Evolutionary conservation across 1,140 invertebrate genomes (phyloP).

Genomic region (Eriosoma lanigerum): DNA sequence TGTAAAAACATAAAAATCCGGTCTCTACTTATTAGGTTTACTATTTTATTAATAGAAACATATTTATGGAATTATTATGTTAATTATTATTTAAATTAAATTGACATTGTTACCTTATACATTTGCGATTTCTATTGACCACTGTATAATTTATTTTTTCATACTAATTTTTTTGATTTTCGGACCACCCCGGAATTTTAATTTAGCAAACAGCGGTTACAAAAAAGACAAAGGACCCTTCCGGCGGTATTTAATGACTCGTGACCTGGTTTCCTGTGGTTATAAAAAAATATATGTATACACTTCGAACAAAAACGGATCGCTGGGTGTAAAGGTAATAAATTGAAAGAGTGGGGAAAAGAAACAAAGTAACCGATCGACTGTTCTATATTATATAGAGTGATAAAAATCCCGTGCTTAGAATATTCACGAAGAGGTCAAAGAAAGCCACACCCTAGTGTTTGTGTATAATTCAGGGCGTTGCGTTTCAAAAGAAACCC

Average conservation of each 20-base stretch:
- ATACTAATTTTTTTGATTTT: not conserved
- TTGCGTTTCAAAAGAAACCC: conserved; percentile 41
- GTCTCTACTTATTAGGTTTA: too few species aligned
- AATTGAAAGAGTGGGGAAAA: conserved; percentile 23
- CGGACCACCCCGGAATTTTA: conserved; percentile 29
- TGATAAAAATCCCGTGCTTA: conserved; percentile 46
- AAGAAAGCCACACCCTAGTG: conserved; percentile 48
- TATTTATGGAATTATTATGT: too few species aligned
- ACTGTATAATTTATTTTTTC: too few species aligned
- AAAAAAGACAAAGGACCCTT: conserved; percentile 39
- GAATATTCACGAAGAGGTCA: conserved; percentile 48
- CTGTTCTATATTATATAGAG: conserved; percentile 23
- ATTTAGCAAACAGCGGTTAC: conserved; percentile 27
- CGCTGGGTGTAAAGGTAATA: conserved; percentile 24
- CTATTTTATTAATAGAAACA: too few species aligned
- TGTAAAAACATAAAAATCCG: too few species aligned
- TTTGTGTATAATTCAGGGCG: conserved; percentile 50
- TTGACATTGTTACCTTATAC: too few species aligned
- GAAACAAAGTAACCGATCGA: conserved; percentile 45
- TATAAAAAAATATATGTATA: not conserved
- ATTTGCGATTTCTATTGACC: too few species aligned
- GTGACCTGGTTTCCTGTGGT: conserved; percentile 42
- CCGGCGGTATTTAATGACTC: conserved; percentile 26
- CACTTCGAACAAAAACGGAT: conserved; percentile 37
- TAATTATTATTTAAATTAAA: too few species aligned